Evolutionary conservation across 2,888 invertebrate species (phyloP), one percentile per base, ranked within the genome.

Genomic region (Drosophila colorata): DNA sequence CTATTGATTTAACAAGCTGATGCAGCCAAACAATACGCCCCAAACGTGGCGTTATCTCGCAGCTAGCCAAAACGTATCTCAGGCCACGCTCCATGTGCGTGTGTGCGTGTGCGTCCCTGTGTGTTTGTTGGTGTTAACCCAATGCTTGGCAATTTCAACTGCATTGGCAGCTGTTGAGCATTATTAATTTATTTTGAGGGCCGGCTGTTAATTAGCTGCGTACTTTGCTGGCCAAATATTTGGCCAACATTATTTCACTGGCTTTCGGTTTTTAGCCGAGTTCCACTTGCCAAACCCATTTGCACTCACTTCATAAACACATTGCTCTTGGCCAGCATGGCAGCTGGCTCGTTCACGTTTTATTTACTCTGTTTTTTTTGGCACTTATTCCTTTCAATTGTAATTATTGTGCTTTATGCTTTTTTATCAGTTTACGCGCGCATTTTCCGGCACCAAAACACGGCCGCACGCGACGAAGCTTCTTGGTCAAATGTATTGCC

Each of bases 401-500:
- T 58, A 58, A 67, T 67, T 58, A 53, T 68, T 68, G 31, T 61
- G 61, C 51, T 53, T 60, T 60, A 20, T 64, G 48, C 57, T 78
- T 84, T 84, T 73, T 64, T 52, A 60, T 69, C 67, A 77, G 58
- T 80, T 78, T 79, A 87, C 87, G 87, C 82, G 87, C 90, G 87
- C 83, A 78, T 81, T 83, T 80, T 74, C 70, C 72, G 77, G 69
- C 88, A 60, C 58, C 56, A 69, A 69, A 82, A 85, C 90, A 90
- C 90, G 89, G 84, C 91, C 91, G 91, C 88, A 90, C 90, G 89
- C 87, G 71, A 84, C 84, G 85, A 91, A 84, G 84, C 86, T 89
- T 86, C 90, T 89, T 90, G 90, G 89, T 89, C 90, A 91, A 91
- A 90, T 91, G 90, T 90, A 81, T 70, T 87, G 73, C 78, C 87